Evolutionary conservation across 1,140 invertebrate genomes (phyloP).

Genomic region (Drosophila burlai): DNA sequence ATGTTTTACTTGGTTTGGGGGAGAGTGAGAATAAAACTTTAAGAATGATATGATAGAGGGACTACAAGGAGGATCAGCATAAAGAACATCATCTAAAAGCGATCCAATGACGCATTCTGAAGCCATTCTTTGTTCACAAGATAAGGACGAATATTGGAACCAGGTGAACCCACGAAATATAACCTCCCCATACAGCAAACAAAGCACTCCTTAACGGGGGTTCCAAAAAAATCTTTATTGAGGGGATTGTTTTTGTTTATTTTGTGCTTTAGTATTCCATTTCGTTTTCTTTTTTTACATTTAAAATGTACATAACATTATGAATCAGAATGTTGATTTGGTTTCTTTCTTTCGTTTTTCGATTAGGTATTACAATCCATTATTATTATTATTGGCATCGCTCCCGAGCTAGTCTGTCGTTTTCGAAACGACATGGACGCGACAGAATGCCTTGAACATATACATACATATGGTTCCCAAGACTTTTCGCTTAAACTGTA

Average conservation of each 20-base stretch:
- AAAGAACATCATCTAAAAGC: neutral
- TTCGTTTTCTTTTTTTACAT: constrained; percentile 62
- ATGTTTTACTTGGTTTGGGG: constrained; percentile 17
- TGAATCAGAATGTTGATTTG: constrained; percentile 56
- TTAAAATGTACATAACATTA: constrained; percentile 68
- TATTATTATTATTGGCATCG: constrained; percentile 31
- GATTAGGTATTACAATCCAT: constrained; percentile 30
- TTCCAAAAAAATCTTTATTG: constrained; percentile 76
- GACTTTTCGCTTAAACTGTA: constrained; percentile 17
- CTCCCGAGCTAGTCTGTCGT: constrained; percentile 33
- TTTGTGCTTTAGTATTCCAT: constrained; percentile 43
- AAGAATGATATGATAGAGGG: too few species aligned
- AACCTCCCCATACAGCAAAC: neutral
- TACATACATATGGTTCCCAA: constrained; percentile 25
- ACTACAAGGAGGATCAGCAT: too few species aligned
- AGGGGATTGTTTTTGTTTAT: constrained; percentile 61
- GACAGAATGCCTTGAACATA: constrained; percentile 14
- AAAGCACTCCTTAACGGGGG: constrained; percentile 50
- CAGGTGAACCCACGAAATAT: neutral
- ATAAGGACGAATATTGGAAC: neutral
- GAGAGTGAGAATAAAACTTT: neutral
- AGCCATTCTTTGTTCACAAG: neutral
- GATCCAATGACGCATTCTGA: too few species aligned
- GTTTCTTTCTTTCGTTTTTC: constrained; percentile 26
- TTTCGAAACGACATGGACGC: constrained; percentile 50